Evolutionary conservation across 2,113 vertebrate genomes (phyloP), one percentile per base, ranked within the genome.

Genomic region (Thomomys bottae): DNA sequence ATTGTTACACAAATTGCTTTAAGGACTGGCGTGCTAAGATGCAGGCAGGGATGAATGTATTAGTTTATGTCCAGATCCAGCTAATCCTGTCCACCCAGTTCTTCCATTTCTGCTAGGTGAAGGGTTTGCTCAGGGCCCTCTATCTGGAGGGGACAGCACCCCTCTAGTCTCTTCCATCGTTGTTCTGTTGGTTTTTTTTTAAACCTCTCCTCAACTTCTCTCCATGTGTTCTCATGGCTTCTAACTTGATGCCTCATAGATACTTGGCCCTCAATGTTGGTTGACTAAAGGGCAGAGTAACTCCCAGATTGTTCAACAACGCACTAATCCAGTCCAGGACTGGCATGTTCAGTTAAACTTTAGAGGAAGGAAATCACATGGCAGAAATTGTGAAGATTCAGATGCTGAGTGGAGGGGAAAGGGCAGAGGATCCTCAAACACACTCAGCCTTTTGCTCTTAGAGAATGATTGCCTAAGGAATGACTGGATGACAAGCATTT

Each of bases 321-420:
- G 28, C 17, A 73, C 9, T 80, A 15, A 68, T 70, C 34, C 18
- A 64, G 3, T 49, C 30, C 67, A 59, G 42, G 57, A 57, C 26
- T 59, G 28, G 14, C 40, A 18, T 21, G 20, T 32, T 87, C 38
- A 11, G 36, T n/a, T n/a, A 76, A 84, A 76, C 54, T 10, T 15
- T 32, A 71, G 38, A 80, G 18, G 49, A 93, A 89, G 54, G 64
- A 91, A 76, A 8, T 92, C 71, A 42, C 38, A 66, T 23, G 59
- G 17, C 63, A 85, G 42, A 85, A 54, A 70, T 17, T 61, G 38
- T 73, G 14, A n/a, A 30, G 28, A 40, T 40, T 34, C 38, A 49
- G 54, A 79, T 42, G 12, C 45, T 68, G 34, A 34, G 17, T 20
- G 38, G 18, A 63, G 38, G 2, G 20, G 10, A 20, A 75, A 34